Evolutionary conservation across 2,113 vertebrate species (phyloP).

Genomic region (Odobenus rosmarus): DNA sequence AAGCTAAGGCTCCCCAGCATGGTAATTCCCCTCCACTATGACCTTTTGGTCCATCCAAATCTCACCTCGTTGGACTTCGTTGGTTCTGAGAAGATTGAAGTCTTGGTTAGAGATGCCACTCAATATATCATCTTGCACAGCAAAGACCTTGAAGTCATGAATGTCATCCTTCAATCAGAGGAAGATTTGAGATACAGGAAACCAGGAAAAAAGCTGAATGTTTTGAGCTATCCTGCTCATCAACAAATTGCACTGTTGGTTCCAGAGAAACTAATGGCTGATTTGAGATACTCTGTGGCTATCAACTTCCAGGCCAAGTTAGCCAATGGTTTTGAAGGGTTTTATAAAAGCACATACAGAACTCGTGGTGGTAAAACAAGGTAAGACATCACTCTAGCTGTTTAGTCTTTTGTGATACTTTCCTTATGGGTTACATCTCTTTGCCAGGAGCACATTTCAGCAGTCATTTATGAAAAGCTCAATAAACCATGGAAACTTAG

Average conservation of each 20-base stretch:
- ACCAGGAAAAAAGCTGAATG: not conserved
- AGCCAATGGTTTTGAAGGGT: conserved; percentile 67
- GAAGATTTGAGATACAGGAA: conserved; percentile 29
- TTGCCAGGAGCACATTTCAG: not conserved
- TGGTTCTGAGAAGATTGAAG: conserved; percentile 62
- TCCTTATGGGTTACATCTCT: not conserved
- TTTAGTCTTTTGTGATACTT: not conserved
- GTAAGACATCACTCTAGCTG: not conserved
- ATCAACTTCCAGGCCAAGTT: conserved; percentile 67
- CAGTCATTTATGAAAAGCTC: not conserved
- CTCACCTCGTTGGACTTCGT: conserved; percentile 72
- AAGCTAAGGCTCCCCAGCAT: conserved; percentile 45
- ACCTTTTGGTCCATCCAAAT: conserved; percentile 60
- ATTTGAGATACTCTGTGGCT: conserved; percentile 45
- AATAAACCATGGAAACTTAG: not conserved
- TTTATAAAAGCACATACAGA: conserved; percentile 73
- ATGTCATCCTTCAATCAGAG: conserved; percentile 50
- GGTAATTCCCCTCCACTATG: conserved; percentile 53
- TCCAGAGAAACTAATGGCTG: conserved; percentile 30
- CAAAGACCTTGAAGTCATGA: conserved; percentile 66
- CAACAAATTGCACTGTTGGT: conserved; percentile 73
- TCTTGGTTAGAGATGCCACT: conserved; percentile 57
- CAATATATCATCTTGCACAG: conserved; percentile 72
- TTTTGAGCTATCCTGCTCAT: conserved; percentile 64
- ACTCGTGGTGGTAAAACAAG: conserved; percentile 68